Percentiles rank a stretch among this genome's conserved stretches.
phyloP scores from a whole-genome alignment of 2,888 invertebrate species.

The Lasioglossum figueresi region DNA sequence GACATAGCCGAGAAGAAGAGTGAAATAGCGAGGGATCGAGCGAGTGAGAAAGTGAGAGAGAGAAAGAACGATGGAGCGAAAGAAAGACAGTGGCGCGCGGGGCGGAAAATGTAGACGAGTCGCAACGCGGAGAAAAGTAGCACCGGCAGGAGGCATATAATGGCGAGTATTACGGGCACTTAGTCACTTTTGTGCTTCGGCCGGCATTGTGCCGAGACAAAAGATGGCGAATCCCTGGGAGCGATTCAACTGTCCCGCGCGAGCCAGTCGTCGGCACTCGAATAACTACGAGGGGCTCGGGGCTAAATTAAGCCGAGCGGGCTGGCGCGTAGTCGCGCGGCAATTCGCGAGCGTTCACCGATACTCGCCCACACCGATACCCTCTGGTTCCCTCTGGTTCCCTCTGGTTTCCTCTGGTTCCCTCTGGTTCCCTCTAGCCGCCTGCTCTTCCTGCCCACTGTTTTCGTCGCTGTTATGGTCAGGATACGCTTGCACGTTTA shows the following conservation, averaged over 20 bases:
- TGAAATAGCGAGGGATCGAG: background rate
- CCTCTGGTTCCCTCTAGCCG: conserved; percentile 12
- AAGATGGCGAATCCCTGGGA: conserved; percentile 79
- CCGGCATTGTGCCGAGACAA: conserved; percentile 80
- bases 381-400: conserved; percentile 22
- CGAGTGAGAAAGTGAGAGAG: background rate
- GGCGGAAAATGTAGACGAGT: conserved; percentile 29
- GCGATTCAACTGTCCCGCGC: conserved; percentile 78
- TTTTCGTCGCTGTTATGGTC: conserved; percentile 39
- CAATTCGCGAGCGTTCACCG: conserved; percentile 59
- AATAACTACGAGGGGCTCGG: conserved; percentile 69
- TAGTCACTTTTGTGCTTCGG: conserved; percentile 81
- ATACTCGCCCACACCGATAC: conserved; percentile 51
- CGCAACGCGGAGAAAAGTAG: conserved; percentile 53
- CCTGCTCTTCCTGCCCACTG: background rate
- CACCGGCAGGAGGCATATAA: conserved; percentile 73
- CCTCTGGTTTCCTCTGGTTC: conserved; percentile 21
- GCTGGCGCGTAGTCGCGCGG: conserved; percentile 34
- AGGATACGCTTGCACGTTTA: conserved; percentile 49
- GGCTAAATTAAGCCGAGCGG: conserved; percentile 76
- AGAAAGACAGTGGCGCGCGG: conserved; percentile 17
- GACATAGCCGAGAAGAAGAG: background rate
- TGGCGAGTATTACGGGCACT: conserved; percentile 81
- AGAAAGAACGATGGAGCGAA: too few relatives aligned
- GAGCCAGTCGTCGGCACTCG: conserved; percentile 67